phyloP scores from a whole-genome alignment of 2,113 vertebrate genomes.

The Pavo muticus region DNA sequence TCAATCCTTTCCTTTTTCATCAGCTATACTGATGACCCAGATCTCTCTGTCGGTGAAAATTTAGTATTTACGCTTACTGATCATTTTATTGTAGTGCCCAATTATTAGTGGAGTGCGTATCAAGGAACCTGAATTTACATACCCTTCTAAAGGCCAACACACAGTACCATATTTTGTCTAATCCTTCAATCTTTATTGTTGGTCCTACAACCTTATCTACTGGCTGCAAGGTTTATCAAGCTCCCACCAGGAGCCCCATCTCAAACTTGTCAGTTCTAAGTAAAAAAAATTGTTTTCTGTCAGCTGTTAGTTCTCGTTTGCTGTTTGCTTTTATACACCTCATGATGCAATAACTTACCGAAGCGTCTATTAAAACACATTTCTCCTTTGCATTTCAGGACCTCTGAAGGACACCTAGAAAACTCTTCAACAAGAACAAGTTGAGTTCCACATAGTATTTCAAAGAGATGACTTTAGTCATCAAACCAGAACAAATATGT shows the following conservation, averaged over 20 bases:
- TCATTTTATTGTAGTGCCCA: neutral
- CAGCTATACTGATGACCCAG: neutral
- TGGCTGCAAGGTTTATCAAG: neutral
- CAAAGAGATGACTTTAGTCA: slow-evolving; percentile 85
- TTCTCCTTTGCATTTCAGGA: slow-evolving; percentile 81
- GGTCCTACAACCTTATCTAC: neutral
- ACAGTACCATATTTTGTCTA: neutral
- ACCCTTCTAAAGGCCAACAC: neutral
- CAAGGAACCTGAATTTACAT: neutral
- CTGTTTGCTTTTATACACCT: neutral
- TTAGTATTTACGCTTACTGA: neutral
- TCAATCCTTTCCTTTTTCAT: neutral
- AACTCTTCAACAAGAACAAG: slow-evolving; percentile 74
- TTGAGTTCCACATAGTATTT: slow-evolving; percentile 85
- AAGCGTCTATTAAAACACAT: neutral
- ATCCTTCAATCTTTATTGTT: neutral
- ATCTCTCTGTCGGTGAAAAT: neutral
- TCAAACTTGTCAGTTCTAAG: neutral
- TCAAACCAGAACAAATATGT: slow-evolving; percentile 85
- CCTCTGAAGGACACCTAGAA: slow-evolving; percentile 80
- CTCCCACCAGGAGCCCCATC: neutral
- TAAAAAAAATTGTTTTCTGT: neutral
- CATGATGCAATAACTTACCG: neutral
- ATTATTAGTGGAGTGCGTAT: neutral
- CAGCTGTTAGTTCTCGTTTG: neutral